Conservation (phyloP, 1,140 invertebrate genomes). For the Eumaeus atala region DNA sequence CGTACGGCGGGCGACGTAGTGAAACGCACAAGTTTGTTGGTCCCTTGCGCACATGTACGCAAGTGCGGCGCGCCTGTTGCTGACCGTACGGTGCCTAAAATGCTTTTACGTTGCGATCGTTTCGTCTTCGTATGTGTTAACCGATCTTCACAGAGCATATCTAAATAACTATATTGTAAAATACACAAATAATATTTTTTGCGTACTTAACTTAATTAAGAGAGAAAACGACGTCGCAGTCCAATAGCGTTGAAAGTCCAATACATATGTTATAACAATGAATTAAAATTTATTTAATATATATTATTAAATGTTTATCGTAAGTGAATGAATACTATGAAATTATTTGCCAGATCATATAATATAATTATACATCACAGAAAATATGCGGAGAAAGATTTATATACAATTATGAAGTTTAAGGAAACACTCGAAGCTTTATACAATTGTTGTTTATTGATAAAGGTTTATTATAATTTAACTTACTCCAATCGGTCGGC, state of each 20-base stretch:
- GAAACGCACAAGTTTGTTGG: background rate
- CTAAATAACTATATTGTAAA: slow-evolving; percentile 5
- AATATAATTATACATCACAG: slow-evolving; percentile 8
- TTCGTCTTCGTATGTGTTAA: background rate
- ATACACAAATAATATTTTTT: slow-evolving; percentile 4
- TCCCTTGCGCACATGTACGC: background rate
- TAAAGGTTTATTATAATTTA: slow-evolving; percentile 6
- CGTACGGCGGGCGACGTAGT: too few relatives aligned
- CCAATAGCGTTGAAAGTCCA: background rate
- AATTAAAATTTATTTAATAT: slow-evolving; percentile 10
- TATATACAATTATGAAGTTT: slow-evolving; percentile 4
- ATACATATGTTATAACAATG: background rate
- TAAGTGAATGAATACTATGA: background rate
- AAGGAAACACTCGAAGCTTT: slow-evolving; percentile 6
- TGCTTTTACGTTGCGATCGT: background rate
- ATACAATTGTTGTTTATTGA: slow-evolving; percentile 12
- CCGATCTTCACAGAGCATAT: slow-evolving; percentile 3
- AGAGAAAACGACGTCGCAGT: background rate
- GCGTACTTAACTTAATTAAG: slow-evolving; percentile 7
- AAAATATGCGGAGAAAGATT: slow-evolving; percentile 5
- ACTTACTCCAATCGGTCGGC: background rate
- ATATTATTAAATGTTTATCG: slow-evolving; percentile 7
- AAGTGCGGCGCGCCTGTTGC: background rate
- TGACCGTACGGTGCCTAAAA: background rate
- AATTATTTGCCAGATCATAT: slow-evolving; percentile 9